Percentiles rank a stretch among this genome's conserved stretches.
phyloP scores from a whole-genome alignment of 2,888 invertebrate species.

The Stratiomys singularior region DNA sequence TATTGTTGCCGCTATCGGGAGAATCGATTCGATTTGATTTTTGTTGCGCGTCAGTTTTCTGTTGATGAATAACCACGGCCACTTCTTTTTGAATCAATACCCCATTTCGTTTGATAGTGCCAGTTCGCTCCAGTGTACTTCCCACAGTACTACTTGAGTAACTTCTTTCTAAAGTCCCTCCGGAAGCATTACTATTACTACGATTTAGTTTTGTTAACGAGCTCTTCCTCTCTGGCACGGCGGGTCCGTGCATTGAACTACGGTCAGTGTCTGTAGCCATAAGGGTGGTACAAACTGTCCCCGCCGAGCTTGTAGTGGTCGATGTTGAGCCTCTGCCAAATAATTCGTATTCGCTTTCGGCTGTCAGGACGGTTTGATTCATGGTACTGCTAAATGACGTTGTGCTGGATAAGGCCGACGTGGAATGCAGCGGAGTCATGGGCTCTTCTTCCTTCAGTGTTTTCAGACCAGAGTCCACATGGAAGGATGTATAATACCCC shows the following conservation, averaged over 20 bases:
- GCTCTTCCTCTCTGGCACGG: constrained; percentile 85
- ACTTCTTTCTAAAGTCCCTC: constrained; percentile 71
- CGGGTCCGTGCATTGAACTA: constrained; percentile 73
- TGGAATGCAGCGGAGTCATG: constrained; percentile 77
- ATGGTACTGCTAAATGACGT: constrained; percentile 77
- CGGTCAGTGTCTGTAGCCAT: constrained; percentile 75
- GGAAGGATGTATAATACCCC: constrained; percentile 97
- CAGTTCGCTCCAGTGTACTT: constrained; percentile 64
- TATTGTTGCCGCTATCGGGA: constrained; percentile 83
- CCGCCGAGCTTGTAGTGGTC: constrained; percentile 90
- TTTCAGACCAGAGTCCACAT: constrained; percentile 93
- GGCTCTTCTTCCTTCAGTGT: constrained; percentile 83
- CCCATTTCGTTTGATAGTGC: constrained; percentile 66
- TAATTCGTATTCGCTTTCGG: constrained; percentile 89
- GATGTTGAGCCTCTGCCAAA: constrained; percentile 93
- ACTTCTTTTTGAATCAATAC: constrained; percentile 67
- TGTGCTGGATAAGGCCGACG: constrained; percentile 71
- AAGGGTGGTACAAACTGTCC: constrained; percentile 87
- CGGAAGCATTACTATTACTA: constrained; percentile 68
- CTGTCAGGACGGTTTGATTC: constrained; percentile 76
- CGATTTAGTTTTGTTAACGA: constrained; percentile 73
- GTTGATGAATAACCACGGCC: constrained; percentile 69
- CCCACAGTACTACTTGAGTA: constrained; percentile 65
- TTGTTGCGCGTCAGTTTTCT: constrained; percentile 37
- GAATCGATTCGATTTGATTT: constrained; percentile 75